A percentile compares a stretch with the other conserved stretches of the same genome.
Conservation (phyloP, 1,140 invertebrate genomes). For the Lepidotrigona ventralis region DNA sequence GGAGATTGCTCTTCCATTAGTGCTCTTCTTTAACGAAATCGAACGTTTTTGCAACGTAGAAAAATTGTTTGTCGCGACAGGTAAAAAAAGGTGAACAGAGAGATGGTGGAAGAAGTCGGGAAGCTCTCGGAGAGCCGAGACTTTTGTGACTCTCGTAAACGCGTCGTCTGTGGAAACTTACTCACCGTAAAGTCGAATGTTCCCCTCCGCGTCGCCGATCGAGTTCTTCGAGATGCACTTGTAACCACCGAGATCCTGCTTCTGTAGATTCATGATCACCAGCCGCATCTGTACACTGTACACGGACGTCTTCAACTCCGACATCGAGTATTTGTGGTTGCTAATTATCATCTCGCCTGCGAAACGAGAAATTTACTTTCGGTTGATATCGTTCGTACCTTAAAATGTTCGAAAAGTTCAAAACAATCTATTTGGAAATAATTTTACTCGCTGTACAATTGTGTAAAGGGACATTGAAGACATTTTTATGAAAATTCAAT, state of each 20-base stretch:
- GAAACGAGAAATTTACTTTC: conserved; percentile 55
- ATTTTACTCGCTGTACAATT: no score
- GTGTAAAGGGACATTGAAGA: no score
- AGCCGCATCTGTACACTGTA: conserved; percentile 91
- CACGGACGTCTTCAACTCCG: conserved; percentile 86
- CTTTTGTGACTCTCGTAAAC: conserved; percentile 10
- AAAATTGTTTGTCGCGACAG: neutral
- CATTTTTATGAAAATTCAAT: no score
- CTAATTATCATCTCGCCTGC: conserved; percentile 93
- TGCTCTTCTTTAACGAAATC: neutral
- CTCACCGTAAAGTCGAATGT: conserved; percentile 94
- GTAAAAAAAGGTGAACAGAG: neutral
- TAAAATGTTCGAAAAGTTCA: no score
- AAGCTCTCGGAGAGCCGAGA: neutral
- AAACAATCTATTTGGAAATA: no score
- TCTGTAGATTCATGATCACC: conserved; percentile 87
- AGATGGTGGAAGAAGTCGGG: neutral
- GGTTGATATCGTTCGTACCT: neutral
- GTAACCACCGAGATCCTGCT: conserved; percentile 92
- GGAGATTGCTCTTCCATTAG: neutral
- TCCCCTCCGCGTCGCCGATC: conserved; percentile 92
- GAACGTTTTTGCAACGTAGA: neutral
- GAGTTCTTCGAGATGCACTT: conserved; percentile 96
- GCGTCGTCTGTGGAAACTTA: conserved; percentile 79
- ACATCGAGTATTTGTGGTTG: conserved; percentile 90